phyloP scores from a whole-genome alignment of 2,113 vertebrate species.

The Eira barbara region DNA sequence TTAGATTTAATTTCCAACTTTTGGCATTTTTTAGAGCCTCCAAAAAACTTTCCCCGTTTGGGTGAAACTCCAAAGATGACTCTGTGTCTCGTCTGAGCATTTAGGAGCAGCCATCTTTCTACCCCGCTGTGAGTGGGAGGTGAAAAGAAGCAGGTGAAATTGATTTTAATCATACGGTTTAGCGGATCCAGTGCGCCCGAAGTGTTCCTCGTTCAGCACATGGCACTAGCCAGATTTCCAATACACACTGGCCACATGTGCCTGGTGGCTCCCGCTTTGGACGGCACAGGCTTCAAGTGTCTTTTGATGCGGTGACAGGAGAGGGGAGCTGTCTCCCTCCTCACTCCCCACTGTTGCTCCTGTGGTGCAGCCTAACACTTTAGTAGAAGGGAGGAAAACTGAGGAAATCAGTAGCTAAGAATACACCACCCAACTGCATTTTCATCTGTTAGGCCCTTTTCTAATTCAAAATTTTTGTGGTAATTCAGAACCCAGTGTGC shows the following conservation, averaged over 20 bases:
- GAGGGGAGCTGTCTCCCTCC: constrained; percentile 50
- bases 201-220: background rate
- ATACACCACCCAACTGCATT: background rate
- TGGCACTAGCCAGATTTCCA: background rate
- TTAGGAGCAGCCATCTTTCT: constrained; percentile 81
- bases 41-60: constrained; percentile 74
- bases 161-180: background rate
- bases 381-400: background rate
- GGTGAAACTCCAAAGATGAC: constrained; percentile 73
- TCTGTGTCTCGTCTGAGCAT: constrained; percentile 64
- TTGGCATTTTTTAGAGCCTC: constrained; percentile 74
- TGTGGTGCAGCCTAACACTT: constrained; percentile 14
- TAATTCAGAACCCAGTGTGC: constrained; percentile 46
- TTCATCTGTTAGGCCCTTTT: constrained; percentile 17
- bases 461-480: background rate
- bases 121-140: constrained; percentile 16
- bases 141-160: background rate
- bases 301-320: background rate
- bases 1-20: constrained; percentile 78
- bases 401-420: background rate
- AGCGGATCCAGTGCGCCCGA: background rate
- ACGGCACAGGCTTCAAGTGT: background rate
- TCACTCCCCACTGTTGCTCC: constrained; percentile 26
- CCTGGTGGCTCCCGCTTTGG: background rate
- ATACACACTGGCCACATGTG: background rate